phyloP scores from a whole-genome alignment of 2,888 invertebrate species.

The Rotaria macrura region DNA sequence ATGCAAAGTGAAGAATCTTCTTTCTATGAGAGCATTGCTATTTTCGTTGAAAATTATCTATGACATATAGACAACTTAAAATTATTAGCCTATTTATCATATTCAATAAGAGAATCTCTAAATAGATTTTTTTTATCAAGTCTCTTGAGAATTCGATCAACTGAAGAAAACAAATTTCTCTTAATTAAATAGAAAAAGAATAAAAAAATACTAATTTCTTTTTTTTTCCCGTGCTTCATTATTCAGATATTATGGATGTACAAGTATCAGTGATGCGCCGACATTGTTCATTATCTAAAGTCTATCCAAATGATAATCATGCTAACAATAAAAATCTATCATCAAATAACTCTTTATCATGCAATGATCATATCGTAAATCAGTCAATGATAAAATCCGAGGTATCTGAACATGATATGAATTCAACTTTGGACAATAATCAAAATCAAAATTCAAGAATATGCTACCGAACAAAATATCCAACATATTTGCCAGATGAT shows the following conservation, averaged over 20 bases:
- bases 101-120: no score
- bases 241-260: background rate
- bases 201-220: no score
- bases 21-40: no score
- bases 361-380: background rate
- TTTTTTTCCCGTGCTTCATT: no score
- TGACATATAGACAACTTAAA: no score
- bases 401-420: background rate
- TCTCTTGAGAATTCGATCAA: no score
- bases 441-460: background rate
- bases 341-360: background rate
- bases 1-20: no score
- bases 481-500: background rate
- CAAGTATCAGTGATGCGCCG: background rate
- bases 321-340: background rate
- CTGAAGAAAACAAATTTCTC: no score
- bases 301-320: background rate
- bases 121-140: no score
- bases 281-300: background rate
- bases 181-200: no score
- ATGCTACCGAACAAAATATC: background rate
- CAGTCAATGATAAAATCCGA: background rate
- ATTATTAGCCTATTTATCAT: no score
- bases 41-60: no score
- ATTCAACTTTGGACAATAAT: background rate